phyloP scores from a whole-genome alignment of 1,140 invertebrate genomes.

The Drosophila varians region DNA sequence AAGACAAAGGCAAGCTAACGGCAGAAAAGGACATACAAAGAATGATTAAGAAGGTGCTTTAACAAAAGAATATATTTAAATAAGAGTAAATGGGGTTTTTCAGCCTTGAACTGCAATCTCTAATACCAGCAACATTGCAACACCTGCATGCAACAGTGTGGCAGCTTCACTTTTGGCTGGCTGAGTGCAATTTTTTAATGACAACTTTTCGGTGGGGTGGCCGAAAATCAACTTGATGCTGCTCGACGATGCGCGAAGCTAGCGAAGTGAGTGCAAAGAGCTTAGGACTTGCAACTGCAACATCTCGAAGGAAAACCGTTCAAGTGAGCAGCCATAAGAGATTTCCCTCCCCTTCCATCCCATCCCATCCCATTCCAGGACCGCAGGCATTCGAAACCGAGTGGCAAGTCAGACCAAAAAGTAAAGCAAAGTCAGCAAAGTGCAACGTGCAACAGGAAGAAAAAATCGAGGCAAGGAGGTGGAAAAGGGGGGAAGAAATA shows the following conservation, averaged over 20 bases:
- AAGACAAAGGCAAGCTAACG: too few relatives aligned
- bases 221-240: conserved; percentile 37
- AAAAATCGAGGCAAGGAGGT: neutral
- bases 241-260: conserved; percentile 45
- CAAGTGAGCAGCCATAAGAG: conserved; percentile 50
- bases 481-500: neutral
- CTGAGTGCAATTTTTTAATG: conserved; percentile 63
- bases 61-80: too few relatives aligned
- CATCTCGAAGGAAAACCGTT: conserved; percentile 36
- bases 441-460: conserved; percentile 30
- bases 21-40: neutral
- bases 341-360: neutral
- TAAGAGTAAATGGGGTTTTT: too few relatives aligned
- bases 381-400: conserved; percentile 10
- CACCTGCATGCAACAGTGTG: conserved; percentile 53
- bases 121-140: neutral
- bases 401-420: conserved; percentile 17
- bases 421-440: conserved; percentile 43
- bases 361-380: neutral
- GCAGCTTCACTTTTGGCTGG: conserved; percentile 25
- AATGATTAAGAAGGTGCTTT: too few relatives aligned
- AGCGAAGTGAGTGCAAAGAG: conserved; percentile 33
- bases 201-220: conserved; percentile 28
- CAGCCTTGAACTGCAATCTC: too few relatives aligned
- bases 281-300: conserved; percentile 23